Conservation (phyloP, 2,888 invertebrate species). For the Melitaea athalia region DNA sequence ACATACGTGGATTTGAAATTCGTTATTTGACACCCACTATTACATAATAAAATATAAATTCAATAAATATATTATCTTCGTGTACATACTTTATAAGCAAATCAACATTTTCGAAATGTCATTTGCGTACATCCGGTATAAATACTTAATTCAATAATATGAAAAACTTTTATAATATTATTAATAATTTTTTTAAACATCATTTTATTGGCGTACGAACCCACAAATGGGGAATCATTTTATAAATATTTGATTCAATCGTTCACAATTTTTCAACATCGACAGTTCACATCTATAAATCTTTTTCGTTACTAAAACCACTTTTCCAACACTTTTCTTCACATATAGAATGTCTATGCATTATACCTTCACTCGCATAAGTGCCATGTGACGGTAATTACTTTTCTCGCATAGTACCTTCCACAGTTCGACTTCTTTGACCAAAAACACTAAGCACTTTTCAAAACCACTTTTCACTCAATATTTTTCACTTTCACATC, state of each 20-base stretch:
- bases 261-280: no score
- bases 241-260: not conserved
- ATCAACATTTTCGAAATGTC: slow-evolving; percentile 7
- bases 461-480: not conserved
- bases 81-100: not conserved
- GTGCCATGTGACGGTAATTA: no score
- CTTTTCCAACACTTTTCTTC: no score
- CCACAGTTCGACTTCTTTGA: no score
- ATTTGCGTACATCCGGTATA: not conserved
- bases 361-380: no score
- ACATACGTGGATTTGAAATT: not conserved
- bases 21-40: slow-evolving; percentile 4
- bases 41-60: slow-evolving; percentile 8
- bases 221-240: not conserved
- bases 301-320: no score
- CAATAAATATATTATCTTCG: slow-evolving; percentile 7
- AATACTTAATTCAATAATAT: slow-evolving; percentile 10
- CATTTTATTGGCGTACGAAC: not conserved
- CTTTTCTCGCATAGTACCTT: no score
- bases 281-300: no score
- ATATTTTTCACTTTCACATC: not conserved
- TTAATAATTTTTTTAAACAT: not conserved
- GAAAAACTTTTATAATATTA: slow-evolving; percentile 5
- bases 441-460: not conserved
- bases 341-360: no score